Evolutionary conservation across 1,140 invertebrate species (phyloP), one percentile per base, ranked within the genome.

Genomic region (Mizuhopecten yessoensis): DNA sequence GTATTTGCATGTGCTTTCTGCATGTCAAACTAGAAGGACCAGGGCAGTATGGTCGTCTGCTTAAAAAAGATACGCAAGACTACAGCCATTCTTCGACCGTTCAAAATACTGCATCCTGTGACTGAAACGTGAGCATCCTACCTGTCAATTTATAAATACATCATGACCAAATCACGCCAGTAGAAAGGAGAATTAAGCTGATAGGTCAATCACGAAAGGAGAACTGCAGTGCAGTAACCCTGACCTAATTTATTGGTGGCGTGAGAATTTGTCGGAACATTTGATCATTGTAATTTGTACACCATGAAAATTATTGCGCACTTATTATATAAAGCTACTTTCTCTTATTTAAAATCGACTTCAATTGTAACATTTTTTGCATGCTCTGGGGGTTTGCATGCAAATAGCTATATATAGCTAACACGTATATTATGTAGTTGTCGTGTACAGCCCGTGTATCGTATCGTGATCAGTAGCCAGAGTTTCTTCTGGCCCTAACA

Each of bases 1-100:
- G 57, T 75, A 75, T n/a, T n/a, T 75, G 57, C 57, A 75, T 75
- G 57, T 75, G 57, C 57, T 75, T 75, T 75, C 57, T 29, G 57
- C 23, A 75, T 75, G 57, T 45, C 42, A 75, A 57, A 75, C 45
- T 13, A 49, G 5, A 49, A 49, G 10, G 45, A 20, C 20, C 20
- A 49, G 45, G 20, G n/a, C 45, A 23, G 23, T 20, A 29, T 29
- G 57, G 23, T 75, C 57, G 57, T 75, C 57, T 75, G 57, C 57
- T n/a, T n/a, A n/a, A 75, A 75, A 13, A 29, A n/a, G 23, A 29
- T 3, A 75, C 13, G n/a, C n/a, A n/a, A n/a, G n/a, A 20, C 45
- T 20, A 49, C 5, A 75, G 57, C n/a, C 57, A 3, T 29, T 75
- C 23, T n/a, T 5, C 29, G 23, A 29, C 57, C 57, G n/a, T 75